Base-by-base conservation (phyloP, 2,113 vertebrate species). In the Pteruthius melanotis region DNA sequence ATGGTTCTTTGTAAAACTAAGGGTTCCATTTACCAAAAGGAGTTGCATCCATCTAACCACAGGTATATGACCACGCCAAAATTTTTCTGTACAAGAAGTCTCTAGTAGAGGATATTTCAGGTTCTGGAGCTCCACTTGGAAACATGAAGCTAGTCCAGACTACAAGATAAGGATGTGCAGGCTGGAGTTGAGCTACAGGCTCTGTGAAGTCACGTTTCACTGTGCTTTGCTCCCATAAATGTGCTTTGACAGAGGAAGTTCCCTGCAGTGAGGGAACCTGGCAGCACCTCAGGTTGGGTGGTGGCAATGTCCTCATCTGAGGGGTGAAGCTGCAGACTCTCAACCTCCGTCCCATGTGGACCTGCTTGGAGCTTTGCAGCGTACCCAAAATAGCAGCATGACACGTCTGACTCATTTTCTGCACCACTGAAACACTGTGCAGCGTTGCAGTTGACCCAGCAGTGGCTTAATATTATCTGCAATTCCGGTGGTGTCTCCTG, bases 241-340 rank as follows among this genome's bases (percentile, higher is more conserved):
- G 16, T 18, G 18, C 75, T 93, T 76, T 72, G 63, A 72, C 1
- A 3, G 37, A 59, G 35, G 39, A 56, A 84, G 27, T 16, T 72
- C n/a, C 47, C 35, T 65, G 70, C 3, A 11, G 23, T 0, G 1
- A 40, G 6, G 15, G 27, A 63, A 42, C 33, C 44, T 1, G 1
- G 15, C 60, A 78, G 69, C 40, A 70, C n/a, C 39, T 64, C 31
- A 17, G 17, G 24, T 37, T 74, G 45, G 42, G 27, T 27, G 63
- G 15, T 5, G 1, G 30, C 45, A 74, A 7, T 30, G 50, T 84
- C 77, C 89, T 95, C 17, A 72, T 57, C 17, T 0, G 0, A 64
- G 37, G 52, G 42, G 18, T 72, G 66, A 91, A 76, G 53, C 37
- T 68, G 15, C 33, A 88, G n/a, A 54, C 42, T 80, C 52, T 82